Conservation (phyloP, 2,113 vertebrate species). For the Stigmatopora nigra region DNA sequence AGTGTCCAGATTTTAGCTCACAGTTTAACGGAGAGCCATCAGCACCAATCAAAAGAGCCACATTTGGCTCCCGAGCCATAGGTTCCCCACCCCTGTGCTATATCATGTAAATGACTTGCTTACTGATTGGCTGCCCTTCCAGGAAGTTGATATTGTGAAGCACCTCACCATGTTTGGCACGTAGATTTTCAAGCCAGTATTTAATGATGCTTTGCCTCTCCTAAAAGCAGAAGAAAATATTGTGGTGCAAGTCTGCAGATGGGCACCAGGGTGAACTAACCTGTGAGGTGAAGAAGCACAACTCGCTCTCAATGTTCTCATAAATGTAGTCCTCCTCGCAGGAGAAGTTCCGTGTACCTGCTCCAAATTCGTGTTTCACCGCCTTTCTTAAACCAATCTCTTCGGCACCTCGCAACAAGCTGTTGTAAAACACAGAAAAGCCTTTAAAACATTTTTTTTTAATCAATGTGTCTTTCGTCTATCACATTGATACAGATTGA, state of each 20-base stretch:
- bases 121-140: conserved; percentile 97
- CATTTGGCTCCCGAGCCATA: too few species aligned
- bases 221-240: conserved; percentile 50
- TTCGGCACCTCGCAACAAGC: conserved; percentile 88
- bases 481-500: background rate
- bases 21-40: too few species aligned
- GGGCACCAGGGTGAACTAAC: conserved; percentile 49
- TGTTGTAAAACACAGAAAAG: conserved; percentile 40
- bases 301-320: conserved; percentile 91
- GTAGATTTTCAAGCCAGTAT: conserved; percentile 93
- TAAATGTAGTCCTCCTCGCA: conserved; percentile 98
- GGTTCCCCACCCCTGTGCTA: too few species aligned
- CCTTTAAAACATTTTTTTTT: background rate
- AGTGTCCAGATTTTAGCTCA: too few species aligned
- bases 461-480: background rate
- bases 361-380: conserved; percentile 87
- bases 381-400: conserved; percentile 86
- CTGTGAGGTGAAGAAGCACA: conserved; percentile 95
- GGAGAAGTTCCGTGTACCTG: conserved; percentile 83
- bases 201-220: conserved; percentile 95
- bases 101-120: conserved; percentile 44
- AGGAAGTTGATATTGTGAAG: conserved; percentile 94
- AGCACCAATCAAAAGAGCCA: too few species aligned
- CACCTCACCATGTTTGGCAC: conserved; percentile 87
- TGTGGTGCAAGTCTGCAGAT: background rate